phyloP scores from a whole-genome alignment of 2,888 invertebrate species.

The Caenorhabditis virilis region DNA sequence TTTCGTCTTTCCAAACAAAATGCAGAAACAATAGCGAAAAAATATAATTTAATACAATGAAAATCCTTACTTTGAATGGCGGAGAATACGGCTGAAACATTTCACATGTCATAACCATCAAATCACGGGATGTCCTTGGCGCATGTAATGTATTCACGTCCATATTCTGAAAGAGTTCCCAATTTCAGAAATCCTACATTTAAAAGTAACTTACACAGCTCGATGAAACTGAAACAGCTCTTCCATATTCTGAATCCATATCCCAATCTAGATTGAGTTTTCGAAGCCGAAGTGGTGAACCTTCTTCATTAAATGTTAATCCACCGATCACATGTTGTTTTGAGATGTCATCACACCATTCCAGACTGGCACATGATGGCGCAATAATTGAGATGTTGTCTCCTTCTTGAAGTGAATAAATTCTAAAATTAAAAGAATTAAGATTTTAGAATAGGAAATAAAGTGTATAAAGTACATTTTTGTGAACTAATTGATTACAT shows the following conservation, averaged over 20 bases:
- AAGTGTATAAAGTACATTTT: no score
- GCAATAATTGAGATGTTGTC: constrained; percentile 41
- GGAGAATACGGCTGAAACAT: constrained; percentile 47
- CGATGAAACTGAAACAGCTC: constrained; percentile 11
- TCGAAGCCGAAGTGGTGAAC: constrained; percentile 9
- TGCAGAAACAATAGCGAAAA: no score
- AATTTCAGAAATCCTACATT: neutral
- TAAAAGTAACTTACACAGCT: constrained; percentile 6
- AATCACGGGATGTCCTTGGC: constrained; percentile 42
- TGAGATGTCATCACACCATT: constrained; percentile 55
- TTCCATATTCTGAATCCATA: constrained; percentile 13
- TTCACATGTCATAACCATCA: constrained; percentile 54
- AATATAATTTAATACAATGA: no score
- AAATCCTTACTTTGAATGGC: constrained; percentile 42
- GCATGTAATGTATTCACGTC: constrained; percentile 8
- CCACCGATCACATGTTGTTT: constrained; percentile 2
- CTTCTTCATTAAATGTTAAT: constrained; percentile 20
- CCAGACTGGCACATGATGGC: constrained; percentile 48
- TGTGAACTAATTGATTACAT: no score
- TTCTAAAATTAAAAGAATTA: no score
- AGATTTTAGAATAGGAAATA: no score
- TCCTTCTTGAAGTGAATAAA: constrained; percentile 22
- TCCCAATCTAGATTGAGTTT: constrained; percentile 35
- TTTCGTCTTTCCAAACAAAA: no score
- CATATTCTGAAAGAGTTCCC: neutral